Conservation (phyloP, 2,113 vertebrate genomes). For the Phyllostomus hastatus region DNA sequence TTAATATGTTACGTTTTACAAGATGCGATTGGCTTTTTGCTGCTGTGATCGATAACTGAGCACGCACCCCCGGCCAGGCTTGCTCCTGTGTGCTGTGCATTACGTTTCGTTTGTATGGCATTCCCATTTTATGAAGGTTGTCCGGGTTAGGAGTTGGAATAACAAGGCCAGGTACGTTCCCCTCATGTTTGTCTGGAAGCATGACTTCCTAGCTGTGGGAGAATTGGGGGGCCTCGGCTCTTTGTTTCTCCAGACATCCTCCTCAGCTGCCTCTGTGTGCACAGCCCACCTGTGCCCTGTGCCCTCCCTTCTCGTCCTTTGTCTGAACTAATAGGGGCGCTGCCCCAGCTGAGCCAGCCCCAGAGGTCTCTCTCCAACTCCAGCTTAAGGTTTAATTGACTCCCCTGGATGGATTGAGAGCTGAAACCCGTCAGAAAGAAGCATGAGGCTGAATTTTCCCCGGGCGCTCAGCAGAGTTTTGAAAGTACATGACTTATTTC, state of each 20-base stretch:
- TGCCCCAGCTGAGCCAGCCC: not conserved
- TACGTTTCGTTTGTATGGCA: not conserved
- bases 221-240: accelerated
- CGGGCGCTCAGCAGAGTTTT: conserved; percentile 13
- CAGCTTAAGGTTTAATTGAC: not conserved
- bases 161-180: accelerated
- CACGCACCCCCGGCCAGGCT: accelerated
- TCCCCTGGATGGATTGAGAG: not conserved
- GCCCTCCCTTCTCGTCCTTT: not conserved
- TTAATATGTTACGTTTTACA: not conserved
- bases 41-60: accelerated
- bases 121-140: not conserved
- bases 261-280: not conserved
- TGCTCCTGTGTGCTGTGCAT: not conserved
- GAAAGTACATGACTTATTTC: conserved; percentile 30
- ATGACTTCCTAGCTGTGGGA: not conserved
- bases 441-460: not conserved
- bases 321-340: not conserved
- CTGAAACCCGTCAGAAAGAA: conserved; percentile 34
- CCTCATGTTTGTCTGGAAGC: not conserved
- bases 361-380: not conserved
- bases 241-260: not conserved
- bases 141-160: not conserved
- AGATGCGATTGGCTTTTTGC: not conserved
- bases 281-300: not conserved